A percentile compares a stretch with the other conserved stretches of the same genome.
Conservation (phyloP, 2,113 vertebrate species). For the Anolis sagrei region DNA sequence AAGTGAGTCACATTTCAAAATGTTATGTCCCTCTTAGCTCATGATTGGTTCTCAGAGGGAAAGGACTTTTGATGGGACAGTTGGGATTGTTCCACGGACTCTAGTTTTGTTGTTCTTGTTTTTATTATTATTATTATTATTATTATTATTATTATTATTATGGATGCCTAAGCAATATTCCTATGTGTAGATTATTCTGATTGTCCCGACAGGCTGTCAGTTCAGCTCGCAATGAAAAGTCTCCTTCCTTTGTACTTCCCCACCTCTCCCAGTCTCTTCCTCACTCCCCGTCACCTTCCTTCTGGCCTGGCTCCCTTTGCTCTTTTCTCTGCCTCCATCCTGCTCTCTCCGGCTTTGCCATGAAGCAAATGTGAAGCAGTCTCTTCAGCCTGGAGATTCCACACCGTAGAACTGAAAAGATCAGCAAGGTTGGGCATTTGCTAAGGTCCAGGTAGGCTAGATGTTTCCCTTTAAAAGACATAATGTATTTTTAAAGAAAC, state of each 20-base stretch:
- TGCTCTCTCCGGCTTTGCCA: not conserved
- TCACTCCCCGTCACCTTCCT: not conserved
- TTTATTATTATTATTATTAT: no score
- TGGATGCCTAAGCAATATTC: constrained; percentile 11
- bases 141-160: no score
- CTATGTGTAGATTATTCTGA: not conserved
- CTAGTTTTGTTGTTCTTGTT: no score
- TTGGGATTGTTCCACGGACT: not conserved
- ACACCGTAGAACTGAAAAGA: not conserved
- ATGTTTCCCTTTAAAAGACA: no score
- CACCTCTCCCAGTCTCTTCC: not conserved
- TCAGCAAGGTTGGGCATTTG: not conserved
- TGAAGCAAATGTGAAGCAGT: not conserved
- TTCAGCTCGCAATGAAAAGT: not conserved
- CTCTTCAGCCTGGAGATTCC: not conserved
- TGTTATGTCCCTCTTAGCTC: not conserved
- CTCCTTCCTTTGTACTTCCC: not conserved
- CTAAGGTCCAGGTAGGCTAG: no score
- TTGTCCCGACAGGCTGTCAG: not conserved
- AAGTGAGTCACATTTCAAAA: not conserved
- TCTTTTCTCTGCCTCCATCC: not conserved
- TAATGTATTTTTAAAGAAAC: no score
- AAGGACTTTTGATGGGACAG: not conserved
- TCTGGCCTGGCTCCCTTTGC: not conserved
- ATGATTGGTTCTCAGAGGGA: not conserved